Percentiles rank a stretch among this genome's conserved stretches.
Evolutionary conservation across 2,797 vertebrate genomes (phyloP).

Genomic region (Antrozous pallidus): DNA sequence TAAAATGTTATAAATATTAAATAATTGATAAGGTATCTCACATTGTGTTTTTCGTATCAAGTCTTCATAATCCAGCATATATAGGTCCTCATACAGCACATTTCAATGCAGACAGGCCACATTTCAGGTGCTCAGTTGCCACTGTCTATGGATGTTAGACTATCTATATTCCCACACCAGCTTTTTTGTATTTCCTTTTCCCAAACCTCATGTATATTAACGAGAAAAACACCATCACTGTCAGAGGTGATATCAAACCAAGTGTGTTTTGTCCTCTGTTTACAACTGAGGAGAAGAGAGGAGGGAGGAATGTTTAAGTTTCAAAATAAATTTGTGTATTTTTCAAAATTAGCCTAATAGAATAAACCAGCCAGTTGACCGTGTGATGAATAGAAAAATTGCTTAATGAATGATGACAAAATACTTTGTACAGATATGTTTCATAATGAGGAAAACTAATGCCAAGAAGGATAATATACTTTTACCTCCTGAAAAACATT

Average conservation of each 20-base stretch:
- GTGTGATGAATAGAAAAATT: not conserved
- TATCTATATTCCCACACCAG: not conserved
- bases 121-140: not conserved
- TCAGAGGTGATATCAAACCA: not conserved
- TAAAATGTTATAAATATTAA: not conserved
- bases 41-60: not conserved
- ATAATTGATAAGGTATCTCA: not conserved
- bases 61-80: not conserved
- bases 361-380: not conserved
- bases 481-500: not conserved
- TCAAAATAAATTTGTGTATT: not conserved
- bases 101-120: not conserved
- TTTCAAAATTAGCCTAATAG: not conserved
- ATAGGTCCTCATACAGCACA: not conserved
- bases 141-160: not conserved
- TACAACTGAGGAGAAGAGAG: not conserved
- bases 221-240: not conserved
- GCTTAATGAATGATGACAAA: not conserved
- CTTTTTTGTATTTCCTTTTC: not conserved
- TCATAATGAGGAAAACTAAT: slow-evolving; percentile 16
- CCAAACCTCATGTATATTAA: not conserved
- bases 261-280: not conserved
- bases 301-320: not conserved
- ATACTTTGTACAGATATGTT: not conserved
- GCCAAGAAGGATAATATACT: not conserved